A percentile compares a stretch with the other conserved stretches of the same genome.
phyloP scores from a whole-genome alignment of 2,888 invertebrate species.

The Halocaridina rubra region DNA sequence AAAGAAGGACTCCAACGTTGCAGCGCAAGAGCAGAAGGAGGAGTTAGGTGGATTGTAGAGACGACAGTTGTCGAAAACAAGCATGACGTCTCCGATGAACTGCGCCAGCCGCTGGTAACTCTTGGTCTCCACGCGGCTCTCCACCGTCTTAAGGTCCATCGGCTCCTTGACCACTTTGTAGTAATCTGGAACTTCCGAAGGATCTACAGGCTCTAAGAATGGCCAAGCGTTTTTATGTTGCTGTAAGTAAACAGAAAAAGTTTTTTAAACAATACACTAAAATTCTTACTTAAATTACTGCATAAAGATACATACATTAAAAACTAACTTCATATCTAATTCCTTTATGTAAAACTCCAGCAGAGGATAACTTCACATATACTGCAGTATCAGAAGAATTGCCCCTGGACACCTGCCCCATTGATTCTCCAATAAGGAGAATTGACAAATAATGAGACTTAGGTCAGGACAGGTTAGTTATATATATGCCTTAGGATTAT shows the following conservation, averaged over 20 bases:
- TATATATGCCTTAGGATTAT: no score
- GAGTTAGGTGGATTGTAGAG: conserved; percentile 97
- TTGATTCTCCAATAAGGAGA: no score
- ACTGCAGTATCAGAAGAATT: no score
- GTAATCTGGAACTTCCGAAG: conserved; percentile 95
- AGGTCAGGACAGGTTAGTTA: no score
- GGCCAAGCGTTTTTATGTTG: conserved; percentile 97
- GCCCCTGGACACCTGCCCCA: no score
- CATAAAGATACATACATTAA: no score
- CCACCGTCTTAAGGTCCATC: conserved; percentile 95
- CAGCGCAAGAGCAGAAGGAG: conserved; percentile 95
- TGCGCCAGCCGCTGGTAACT: conserved; percentile 89
- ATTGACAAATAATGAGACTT: no score
- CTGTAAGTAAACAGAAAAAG: conserved; percentile 70
- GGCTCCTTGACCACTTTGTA: conserved; percentile 95
- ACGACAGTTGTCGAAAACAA: conserved; percentile 98
- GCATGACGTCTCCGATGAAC: conserved; percentile 97
- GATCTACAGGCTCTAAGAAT: conserved; percentile 96
- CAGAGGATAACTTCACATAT: no score
- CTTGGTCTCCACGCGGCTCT: conserved; percentile 84
- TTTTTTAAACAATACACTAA: no score
- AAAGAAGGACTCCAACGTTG: conserved; percentile 93
- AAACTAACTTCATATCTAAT: no score
- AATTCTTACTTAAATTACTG: no score
- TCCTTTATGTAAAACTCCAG: no score